Evolutionary conservation across 2,113 vertebrate genomes (phyloP), one percentile per base, ranked within the genome.

Genomic region (Arothron firmamentum): DNA sequence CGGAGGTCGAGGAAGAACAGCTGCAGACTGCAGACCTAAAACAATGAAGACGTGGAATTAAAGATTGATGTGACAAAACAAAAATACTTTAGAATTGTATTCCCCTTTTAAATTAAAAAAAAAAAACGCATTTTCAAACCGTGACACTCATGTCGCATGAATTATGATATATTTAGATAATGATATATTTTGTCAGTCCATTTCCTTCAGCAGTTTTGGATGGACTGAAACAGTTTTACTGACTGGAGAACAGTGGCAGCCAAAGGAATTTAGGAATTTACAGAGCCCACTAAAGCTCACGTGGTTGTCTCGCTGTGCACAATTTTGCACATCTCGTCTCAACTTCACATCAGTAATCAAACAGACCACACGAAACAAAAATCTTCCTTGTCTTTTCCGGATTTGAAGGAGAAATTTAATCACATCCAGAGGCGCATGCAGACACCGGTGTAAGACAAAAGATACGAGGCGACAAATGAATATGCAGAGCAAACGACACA

Each of bases 401-500:
- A 65, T 85, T 84, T 86, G 86, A 83, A 77, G 71, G 68, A 80
- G 87, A 63, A 81, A 81, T 89, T 88, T 93, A 92, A 92, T 91
- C 92, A 89, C 84, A 88, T 88, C 85, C 87, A 60, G 63, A 79
- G 85, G 82, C 87, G 84, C 84, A 60, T 67, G 82, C 86, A 85
- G 70, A 83, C 78, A 81, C 56, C n/a, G 46, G n/a, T 75, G 68
- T 77, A 15, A 13, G 51, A n/a, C 16, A 67, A 86, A 82, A 69
- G 77, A 87, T 80, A 90, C 78, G 87, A 83, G 82, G 78, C 86
- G 88, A 92, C 87, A 92, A 91, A 88, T 74, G 81, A 90, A 81
- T 88, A 86, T 86, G 79, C 83, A 74, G 79, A 81, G 67, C 70
- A 83, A 88, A 81, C 92, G 91, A 91, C 92, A 93, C 89, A 79